Base-by-base conservation (phyloP, 23 tunicate genomes). In the Ascidia mentula region DNA sequence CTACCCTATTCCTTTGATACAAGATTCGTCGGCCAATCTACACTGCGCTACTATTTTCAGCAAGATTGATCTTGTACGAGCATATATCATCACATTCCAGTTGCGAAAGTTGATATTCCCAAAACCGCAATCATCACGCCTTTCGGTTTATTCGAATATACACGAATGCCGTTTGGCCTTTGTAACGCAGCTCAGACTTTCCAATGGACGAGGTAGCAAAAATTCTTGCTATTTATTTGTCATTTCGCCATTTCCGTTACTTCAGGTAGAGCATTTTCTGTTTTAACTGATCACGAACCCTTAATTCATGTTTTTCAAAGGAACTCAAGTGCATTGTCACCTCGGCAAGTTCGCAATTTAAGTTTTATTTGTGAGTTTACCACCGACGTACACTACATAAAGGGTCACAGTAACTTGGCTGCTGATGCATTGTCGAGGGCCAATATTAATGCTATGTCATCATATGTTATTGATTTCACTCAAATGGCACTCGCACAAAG, bases 151-250 rank as follows among this genome's bases (percentile, higher is more conserved):
- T 73, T 82, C 53, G 79, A 82, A 82, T 72, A 73, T 36, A n/a
- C n/a, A 4, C 35, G 33, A n/a, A 32, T 72, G 75, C 86, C 86
- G 3, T 82, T 82, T 73, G 79, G 86, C 45, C 60, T 82, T 6
- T 30, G 79, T 13, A 82, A 82, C 73, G 86, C 86, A 18, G 30
- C 46, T 36, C 40, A 36, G 45, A 82, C 79, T 6, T 82, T 82
- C 45, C 86, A 82, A 73, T 82, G 26, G 86, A 82, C 34, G 38
- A 73, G 45, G 79, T 82, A n/a, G n/a, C n/a, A n/a, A n/a, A 84
- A 40, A 69, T 76, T 18, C 81, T 77, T 17, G 65, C 72, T 69
- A 22, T 76, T 12, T 73, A 76, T 32, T 65, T 60, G 9, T 78
- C 88, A 24, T 18, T 84, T 18, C 37, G 42, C 9, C 69, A 84